Base-by-base conservation (phyloP, 2,113 vertebrate species). In the Sinocyclocheilus maitianheensis region DNA sequence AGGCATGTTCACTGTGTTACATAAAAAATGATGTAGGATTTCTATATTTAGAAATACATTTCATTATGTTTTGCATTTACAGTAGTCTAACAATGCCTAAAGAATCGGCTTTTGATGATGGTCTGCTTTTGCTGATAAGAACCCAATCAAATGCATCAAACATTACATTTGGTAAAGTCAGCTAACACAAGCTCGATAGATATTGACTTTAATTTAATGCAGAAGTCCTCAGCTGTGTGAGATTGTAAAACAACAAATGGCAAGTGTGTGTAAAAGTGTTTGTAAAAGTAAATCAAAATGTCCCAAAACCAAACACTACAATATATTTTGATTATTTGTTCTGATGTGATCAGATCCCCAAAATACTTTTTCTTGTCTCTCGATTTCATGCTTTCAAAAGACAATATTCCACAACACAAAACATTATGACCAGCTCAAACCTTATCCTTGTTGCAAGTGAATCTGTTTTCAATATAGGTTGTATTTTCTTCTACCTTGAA, bases 181-280 rank as follows among this genome's bases (percentile, higher is more conserved):
- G 30, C 34, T 40, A 34, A 69, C 69, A 69, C 53, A 81, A 78
- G 81, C 51, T 75, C 22, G 40, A 89, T 63, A 60, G 60, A 77
- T n/a, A 78, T 9, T 77, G 62, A 51, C 55, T 84, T 87, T 67
- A 69, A 80, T 43, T 76, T 43, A 81, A 81, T 62, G 34, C 37
- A 82, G 22, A 2, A 22, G 3, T 43, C 22, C 37, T 12, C 71
- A 46, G 67, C 30, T 34, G 65, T 37, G 65, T 18, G 26, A 16
- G 34, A 74, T 43, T 74, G n/a, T 46, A 37, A 37, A 30, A 20
- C 67, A 34, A 69, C 14, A 18, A 34, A 2, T 69, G 65, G 65
- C 30, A 34, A 34, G 43, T 46, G 14, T 34, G 53, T 55, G 53
- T 58, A 53, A 53, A 67, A 62, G 8, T 62, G 20, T 62, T n/a